Percentiles rank a stretch among this genome's conserved stretches.
Conservation (phyloP, 2,113 vertebrate species). For the Oostethus manadensis region DNA sequence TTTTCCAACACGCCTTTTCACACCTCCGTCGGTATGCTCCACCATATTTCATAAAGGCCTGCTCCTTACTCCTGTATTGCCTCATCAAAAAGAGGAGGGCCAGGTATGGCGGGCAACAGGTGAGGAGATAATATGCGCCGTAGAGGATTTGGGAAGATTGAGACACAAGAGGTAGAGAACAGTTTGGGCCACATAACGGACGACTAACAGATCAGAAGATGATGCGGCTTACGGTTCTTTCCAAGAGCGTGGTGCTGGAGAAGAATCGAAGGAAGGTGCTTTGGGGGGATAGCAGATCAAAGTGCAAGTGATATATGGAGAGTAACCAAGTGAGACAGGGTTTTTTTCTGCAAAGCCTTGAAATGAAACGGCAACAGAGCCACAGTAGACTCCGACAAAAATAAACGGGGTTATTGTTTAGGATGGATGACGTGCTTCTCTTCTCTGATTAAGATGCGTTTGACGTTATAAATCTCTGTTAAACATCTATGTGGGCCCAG, state of each 20-base stretch:
- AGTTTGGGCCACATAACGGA: slow-evolving; percentile 17
- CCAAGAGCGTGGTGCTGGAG: slow-evolving; percentile 4
- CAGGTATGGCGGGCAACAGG: not conserved
- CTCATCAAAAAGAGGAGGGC: not conserved
- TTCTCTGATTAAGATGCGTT: not conserved
- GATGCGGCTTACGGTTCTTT: slow-evolving; percentile 5
- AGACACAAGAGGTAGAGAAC: slow-evolving; percentile 8
- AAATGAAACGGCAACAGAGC: slow-evolving; percentile 43
- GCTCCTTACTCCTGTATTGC: slow-evolving; percentile 4
- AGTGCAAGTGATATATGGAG: slow-evolving; percentile 12
- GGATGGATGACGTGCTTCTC: not conserved
- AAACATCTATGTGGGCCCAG: not conserved
- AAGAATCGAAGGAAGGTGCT: slow-evolving; percentile 18
- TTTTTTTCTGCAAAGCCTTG: slow-evolving; percentile 37
- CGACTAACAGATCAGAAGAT: slow-evolving; percentile 20
- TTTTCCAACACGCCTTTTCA: slow-evolving; percentile 24
- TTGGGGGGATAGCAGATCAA: slow-evolving; percentile 11
- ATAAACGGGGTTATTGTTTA: slow-evolving; percentile 11
- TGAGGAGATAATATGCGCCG: slow-evolving; percentile 1
- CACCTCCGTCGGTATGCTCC: slow-evolving; percentile 28
- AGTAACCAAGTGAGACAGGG: slow-evolving; percentile 24
- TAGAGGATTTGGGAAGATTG: slow-evolving; percentile 1
- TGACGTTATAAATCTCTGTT: no score
- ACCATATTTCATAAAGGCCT: slow-evolving; percentile 41
- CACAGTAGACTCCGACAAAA: slow-evolving; percentile 9